Base-by-base conservation (phyloP, 37 sponge, comb jelly and placozoan species). In the Oopsacas minuta region DNA sequence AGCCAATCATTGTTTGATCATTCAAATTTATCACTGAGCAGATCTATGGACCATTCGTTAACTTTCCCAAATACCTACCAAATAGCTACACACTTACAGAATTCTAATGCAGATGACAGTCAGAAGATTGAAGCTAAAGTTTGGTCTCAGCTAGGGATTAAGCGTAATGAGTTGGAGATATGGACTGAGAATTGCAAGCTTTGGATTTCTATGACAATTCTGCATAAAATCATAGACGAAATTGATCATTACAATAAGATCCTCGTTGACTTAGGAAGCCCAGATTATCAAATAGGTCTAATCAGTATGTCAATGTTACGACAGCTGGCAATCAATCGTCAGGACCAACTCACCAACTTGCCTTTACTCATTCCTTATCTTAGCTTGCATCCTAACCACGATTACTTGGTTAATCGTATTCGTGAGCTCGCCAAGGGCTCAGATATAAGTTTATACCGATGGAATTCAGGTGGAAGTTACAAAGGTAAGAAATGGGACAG, bases 181-280 rank as follows among this genome's bases (percentile, higher is more conserved):
- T 61, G 75, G 75, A 61, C 75, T 25, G 75, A 61, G 28, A 61
- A 61, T 12, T 61, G 75, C 30, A 61, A 61, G 28, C 20, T 32
- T 25, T 61, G 75, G 75, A 61, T 61, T 61, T 61, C 75, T 3
- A 61, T 61, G 75, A 61, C 75, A 32, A 61, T 61, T 34, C 75
- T 61, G 3, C 75, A 61, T 61, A 61, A 61, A 3, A 61, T 61
- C 22, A 61, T 61, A 25, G 22, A 61, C 17, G 75, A 61, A 34
- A 61, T 61, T 61, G 75, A 61, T 12, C 75, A 34, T 5, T 20
- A 61, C 75, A 61, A 61, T n/a, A 61, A 61, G 22, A 61, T 61
- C 28, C 75, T 61, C 7, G 17, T 61, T 25, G 75, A 61, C 30
- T 3, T 61, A 5, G 75, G 75, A 3, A 61, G 75, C 30, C 17